These are phyloP conservation scores for Actinernus sp. DNA, from an alignment of 92 coral and sea anemone species.

Conservation along the genomic window DNA sequence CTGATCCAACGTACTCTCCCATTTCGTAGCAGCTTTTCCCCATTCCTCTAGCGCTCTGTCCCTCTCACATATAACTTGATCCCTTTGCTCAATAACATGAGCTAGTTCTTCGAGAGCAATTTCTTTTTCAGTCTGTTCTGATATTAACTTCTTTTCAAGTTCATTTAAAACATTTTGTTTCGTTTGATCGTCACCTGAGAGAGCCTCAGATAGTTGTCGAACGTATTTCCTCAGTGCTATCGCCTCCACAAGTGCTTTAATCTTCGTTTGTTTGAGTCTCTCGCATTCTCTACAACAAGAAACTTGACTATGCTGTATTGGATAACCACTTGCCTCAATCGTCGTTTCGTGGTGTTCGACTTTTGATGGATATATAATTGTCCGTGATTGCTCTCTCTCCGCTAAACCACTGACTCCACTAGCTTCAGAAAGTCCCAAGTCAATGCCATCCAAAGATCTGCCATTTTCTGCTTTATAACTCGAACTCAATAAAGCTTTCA, in stretches of 20 bases:
- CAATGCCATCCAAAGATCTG: constrained; percentile 16
- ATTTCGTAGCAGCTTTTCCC: constrained; percentile 96
- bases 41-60: constrained; percentile 97
- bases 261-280: constrained; percentile 72
- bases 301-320: constrained; percentile 67
- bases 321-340: constrained; percentile 76
- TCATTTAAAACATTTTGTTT: constrained; percentile 78
- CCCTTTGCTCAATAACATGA: constrained; percentile 88
- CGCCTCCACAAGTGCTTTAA: constrained; percentile 90
- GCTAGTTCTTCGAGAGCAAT: constrained; percentile 91
- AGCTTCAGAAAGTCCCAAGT: background rate
- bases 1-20: constrained; percentile 97
- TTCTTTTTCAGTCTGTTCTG: constrained; percentile 92
- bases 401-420: background rate
- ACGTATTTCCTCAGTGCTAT: constrained; percentile 88
- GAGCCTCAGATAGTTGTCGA: constrained; percentile 78
- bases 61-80: constrained; percentile 77
- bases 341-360: constrained; percentile 80
- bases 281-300: constrained; percentile 93
- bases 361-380: constrained; percentile 75
- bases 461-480: constrained; percentile 46
- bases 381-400: background rate
- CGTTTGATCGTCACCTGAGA: constrained; percentile 75
- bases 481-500: constrained; percentile 77
- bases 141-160: constrained; percentile 79